Conservation (phyloP, 1,140 invertebrate species). For the Drosophila parabipectinata region DNA sequence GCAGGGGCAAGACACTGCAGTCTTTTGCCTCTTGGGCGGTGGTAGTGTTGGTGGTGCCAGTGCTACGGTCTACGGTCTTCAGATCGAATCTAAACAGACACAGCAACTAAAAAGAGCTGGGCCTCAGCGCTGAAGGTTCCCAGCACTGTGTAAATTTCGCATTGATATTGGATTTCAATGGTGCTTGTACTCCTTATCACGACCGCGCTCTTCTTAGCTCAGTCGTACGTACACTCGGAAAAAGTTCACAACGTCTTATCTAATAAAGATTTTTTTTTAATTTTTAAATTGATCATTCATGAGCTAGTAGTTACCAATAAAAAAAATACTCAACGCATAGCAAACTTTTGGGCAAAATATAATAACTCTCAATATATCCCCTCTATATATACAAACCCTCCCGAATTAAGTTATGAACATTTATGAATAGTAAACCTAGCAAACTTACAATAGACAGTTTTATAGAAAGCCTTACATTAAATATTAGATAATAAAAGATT, state of each 20-base stretch:
- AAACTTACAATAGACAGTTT: too few species aligned
- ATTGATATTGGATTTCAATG: conserved; percentile 75
- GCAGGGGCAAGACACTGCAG: background rate
- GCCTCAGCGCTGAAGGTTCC: conserved; percentile 42
- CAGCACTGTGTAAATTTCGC: conserved; percentile 54
- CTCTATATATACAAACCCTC: too few species aligned
- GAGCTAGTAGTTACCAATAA: background rate
- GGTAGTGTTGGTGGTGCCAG: conserved; percentile 6
- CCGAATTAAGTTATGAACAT: too few species aligned
- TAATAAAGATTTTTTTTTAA: background rate
- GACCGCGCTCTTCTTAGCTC: conserved; percentile 21
- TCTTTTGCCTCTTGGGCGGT: conserved; percentile 21
- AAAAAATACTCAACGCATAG: background rate
- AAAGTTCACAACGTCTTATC: background rate
- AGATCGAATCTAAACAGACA: conserved; percentile 12
- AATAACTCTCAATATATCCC: too few species aligned
- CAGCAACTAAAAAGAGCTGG: conserved; percentile 6
- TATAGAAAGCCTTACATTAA: too few species aligned
- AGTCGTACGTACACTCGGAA: conserved; percentile 10
- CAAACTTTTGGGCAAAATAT: background rate
- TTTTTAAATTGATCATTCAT: background rate
- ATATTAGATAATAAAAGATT: too few species aligned
- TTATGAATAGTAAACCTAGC: too few species aligned
- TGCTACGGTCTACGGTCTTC: conserved; percentile 26
- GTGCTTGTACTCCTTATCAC: conserved; percentile 34